Evolutionary conservation across 2,797 vertebrate species (phyloP), one percentile per base, ranked within the genome.

Genomic region (Danio aesculapii): DNA sequence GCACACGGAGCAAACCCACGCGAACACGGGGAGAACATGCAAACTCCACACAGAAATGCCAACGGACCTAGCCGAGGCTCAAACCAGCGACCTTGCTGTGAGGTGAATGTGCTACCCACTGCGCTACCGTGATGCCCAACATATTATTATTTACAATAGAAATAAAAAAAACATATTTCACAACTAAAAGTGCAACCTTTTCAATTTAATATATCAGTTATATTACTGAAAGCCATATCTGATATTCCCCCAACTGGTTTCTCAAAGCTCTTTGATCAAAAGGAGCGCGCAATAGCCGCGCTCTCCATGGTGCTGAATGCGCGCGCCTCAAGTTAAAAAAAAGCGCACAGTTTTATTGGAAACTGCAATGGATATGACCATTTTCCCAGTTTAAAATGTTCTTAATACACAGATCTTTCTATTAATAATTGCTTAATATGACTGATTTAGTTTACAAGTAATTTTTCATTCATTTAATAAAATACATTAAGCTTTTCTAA

Each of bases 271-370:
- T 6, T 17, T 19, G 3, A 21, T 14, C 11, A 3, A 21, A 19
- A 57, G 0, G 10, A 43, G n/a, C 52, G 68, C 30, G 68, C 44
- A 39, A 19, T 57, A 4, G n/a, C 8, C 39, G 30, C 57, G 44
- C 58, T 75, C 73, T 75, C 73, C 73, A 2, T 39, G 58, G 59
- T 75, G 14, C 73, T 75, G 73, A 63, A 75, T 6, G 59, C 58
- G 47, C 46, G 17, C 43, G 55, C 39, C 53, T 2, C 12, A 58
- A 12, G 17, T 43, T 0, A 3, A 43, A 13, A 10, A 3, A 43
- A 13, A 10, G 39, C 41, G 53, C 44, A 2, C 63, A 16, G 53
- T 46, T 30, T 47, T 21, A 7, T 4, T 14, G 17, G 12, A 14
- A 57, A 71, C 7, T 8, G 17, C 1, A 55, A 55, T n/a, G 39